Percentiles rank a stretch among this genome's conserved stretches.
These are phyloP conservation scores for Drosophila albomicans DNA, from an alignment of 1,140 invertebrate species.

Conservation along the genomic window DNA sequence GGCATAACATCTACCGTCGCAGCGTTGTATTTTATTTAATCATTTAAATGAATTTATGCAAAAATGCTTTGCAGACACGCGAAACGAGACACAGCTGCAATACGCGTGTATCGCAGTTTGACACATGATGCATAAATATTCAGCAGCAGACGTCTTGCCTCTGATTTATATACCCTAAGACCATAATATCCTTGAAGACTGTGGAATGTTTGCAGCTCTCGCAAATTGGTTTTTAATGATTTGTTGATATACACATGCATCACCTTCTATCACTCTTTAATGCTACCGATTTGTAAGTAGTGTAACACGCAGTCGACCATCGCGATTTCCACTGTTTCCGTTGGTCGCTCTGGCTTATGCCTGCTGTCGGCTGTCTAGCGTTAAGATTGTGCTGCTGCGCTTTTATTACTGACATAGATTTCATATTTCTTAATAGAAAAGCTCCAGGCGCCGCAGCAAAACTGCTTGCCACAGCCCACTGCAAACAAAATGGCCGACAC, in stretches of 20 bases:
- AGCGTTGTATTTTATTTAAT: constrained; percentile 63
- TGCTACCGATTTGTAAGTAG: neutral
- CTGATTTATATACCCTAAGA: constrained; percentile 14
- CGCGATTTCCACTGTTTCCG: neutral
- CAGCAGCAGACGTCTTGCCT: constrained; percentile 28
- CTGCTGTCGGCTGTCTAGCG: constrained; percentile 48
- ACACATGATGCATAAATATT: constrained; percentile 53
- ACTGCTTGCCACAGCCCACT: constrained; percentile 3
- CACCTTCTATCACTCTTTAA: neutral
- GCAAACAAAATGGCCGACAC: constrained; percentile 4
- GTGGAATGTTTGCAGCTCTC: neutral
- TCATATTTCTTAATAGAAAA: constrained; percentile 43
- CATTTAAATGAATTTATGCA: constrained; percentile 56
- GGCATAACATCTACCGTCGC: constrained; percentile 18
- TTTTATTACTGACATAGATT: constrained; percentile 42
- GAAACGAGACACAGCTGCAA: constrained; percentile 36
- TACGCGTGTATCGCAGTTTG: constrained; percentile 19
- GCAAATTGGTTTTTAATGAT: no score
- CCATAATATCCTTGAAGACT: neutral
- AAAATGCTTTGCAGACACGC: constrained; percentile 11
- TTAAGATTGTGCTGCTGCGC: constrained; percentile 23
- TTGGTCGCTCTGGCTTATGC: constrained; percentile 18
- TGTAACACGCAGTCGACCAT: neutral
- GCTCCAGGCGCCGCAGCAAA: constrained; percentile 4
- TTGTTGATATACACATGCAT: no score